A percentile compares a stretch with the other conserved stretches of the same genome.
Evolutionary conservation across 2,888 invertebrate species (phyloP).

Genomic region (Idaea straminata): DNA sequence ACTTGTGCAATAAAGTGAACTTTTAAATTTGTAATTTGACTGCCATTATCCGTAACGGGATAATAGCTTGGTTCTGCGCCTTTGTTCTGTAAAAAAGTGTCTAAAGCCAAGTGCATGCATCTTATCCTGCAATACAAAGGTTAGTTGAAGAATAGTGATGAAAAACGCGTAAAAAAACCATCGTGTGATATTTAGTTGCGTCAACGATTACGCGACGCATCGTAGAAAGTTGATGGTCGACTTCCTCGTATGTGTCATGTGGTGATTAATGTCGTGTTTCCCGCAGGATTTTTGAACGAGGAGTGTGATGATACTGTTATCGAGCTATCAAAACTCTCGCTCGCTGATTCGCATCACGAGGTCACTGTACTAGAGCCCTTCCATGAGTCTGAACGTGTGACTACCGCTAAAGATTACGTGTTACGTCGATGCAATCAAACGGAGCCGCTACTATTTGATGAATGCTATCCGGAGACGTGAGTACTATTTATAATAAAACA

Average conservation of each 20-base stretch:
- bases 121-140: conserved; percentile 79
- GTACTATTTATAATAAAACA: conserved; percentile 35
- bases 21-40: conserved; percentile 50
- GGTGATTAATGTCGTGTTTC: conserved; percentile 37
- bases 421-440: conserved; percentile 85
- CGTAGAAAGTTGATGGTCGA: conserved; percentile 67
- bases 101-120: conserved; percentile 80
- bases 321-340: conserved; percentile 76
- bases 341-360: conserved; percentile 68
- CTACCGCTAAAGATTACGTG: conserved; percentile 72
- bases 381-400: conserved; percentile 61
- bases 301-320: conserved; percentile 80
- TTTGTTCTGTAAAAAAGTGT: conserved; percentile 74
- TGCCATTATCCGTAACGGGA: conserved; percentile 79
- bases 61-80: conserved; percentile 74
- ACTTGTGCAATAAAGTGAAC: conserved; percentile 48
- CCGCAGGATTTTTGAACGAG: conserved; percentile 74
- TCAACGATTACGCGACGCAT: conserved; percentile 54
- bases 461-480: conserved; percentile 84
- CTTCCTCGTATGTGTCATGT: conserved; percentile 70
- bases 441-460: conserved; percentile 81
- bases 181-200: conserved; percentile 35
- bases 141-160: conserved; percentile 38
- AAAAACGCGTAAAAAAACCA: conserved; percentile 16
- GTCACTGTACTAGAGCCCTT: conserved; percentile 68